phyloP scores from a whole-genome alignment of 1,140 invertebrate genomes.

The Brachionus sp. region DNA sequence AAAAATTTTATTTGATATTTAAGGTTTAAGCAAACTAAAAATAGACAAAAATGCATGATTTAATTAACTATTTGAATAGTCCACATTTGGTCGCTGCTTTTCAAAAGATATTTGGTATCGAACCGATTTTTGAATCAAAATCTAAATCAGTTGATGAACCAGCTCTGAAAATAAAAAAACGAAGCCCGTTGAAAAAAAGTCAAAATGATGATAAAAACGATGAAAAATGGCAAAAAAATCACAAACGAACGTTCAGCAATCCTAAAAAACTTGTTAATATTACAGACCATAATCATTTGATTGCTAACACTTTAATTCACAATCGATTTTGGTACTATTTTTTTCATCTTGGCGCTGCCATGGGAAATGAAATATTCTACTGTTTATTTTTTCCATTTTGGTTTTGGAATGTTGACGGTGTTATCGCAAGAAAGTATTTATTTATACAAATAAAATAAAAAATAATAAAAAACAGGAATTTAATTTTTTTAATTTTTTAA shows the following conservation, averaged over 20 bases:
- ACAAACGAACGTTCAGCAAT: neutral
- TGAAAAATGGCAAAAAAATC: neutral
- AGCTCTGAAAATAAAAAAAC: neutral
- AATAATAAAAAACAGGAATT: neutral
- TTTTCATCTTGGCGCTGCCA: conserved; percentile 44
- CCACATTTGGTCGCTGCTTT: conserved; percentile 37
- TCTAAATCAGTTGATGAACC: neutral
- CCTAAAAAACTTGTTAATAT: neutral
- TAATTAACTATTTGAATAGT: conserved; percentile 24
- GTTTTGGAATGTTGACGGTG: conserved; percentile 46
- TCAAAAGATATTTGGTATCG: conserved; percentile 41
- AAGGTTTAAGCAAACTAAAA: neutral
- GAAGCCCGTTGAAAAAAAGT: neutral
- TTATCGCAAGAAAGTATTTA: conserved; percentile 27
- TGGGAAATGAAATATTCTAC: conserved; percentile 46
- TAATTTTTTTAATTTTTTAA: neutral
- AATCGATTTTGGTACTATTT: conserved; percentile 46
- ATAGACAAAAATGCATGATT: neutral
- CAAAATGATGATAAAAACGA: neutral
- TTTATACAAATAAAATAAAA: neutral
- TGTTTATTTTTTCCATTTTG: conserved; percentile 45
- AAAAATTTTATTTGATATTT: neutral
- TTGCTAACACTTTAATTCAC: conserved; percentile 28
- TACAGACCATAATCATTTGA: conserved; percentile 7
- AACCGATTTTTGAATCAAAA: neutral